These are phyloP conservation scores for Morpho deidamia DNA, from an alignment of 2,888 invertebrate species.

Conservation along the genomic window DNA sequence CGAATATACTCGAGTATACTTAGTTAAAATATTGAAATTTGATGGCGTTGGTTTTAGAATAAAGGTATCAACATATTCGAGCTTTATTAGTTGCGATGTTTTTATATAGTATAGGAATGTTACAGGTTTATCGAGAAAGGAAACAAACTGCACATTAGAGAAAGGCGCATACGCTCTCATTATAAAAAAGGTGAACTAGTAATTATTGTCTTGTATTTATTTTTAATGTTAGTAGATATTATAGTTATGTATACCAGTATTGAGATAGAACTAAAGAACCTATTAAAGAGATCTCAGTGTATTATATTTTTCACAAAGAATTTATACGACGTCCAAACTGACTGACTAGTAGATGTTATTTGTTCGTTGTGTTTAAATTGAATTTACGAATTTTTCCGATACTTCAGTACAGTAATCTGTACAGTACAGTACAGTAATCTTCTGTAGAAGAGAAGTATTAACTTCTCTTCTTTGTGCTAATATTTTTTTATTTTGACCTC, in stretches of 20 bases:
- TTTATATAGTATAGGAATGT: constrained; percentile 9
- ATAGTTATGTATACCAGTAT: constrained; percentile 51
- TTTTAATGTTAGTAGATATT: constrained; percentile 32
- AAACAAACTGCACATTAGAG: constrained; percentile 55
- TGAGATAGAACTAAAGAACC: constrained; percentile 56
- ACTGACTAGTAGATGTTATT: too few species aligned
- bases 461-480: too few species aligned
- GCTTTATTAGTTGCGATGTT: background rate
- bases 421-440: too few species aligned
- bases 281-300: constrained; percentile 60
- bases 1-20: too few species aligned
- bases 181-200: constrained; percentile 65
- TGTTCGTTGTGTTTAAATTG: too few species aligned
- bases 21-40: too few species aligned
- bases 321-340: constrained; percentile 9
- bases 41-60: background rate
- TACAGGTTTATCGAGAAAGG: constrained; percentile 18
- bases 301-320: constrained; percentile 55
- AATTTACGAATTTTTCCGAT: too few species aligned
- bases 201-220: constrained; percentile 62
- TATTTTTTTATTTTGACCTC: too few species aligned
- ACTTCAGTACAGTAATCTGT: too few species aligned
- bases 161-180: constrained; percentile 55
- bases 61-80: background rate
- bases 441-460: too few species aligned